These are phyloP conservation scores for Mareca strepera DNA, from an alignment of 2,797 vertebrate species.

Conservation along the genomic window DNA sequence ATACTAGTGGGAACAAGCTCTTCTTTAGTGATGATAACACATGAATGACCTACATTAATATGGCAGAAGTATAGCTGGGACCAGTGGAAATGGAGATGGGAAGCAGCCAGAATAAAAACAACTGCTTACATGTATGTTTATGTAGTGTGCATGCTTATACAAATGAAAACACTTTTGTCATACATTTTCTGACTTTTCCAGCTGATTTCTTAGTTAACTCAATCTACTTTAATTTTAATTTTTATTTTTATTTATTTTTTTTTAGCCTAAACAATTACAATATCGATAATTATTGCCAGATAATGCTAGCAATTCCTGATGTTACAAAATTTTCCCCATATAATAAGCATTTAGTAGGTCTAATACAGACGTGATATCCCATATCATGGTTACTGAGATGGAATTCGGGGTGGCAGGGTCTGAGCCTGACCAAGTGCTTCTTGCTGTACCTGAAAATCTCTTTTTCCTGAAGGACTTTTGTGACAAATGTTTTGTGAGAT, in stretches of 20 bases:
- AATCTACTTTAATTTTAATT: background rate
- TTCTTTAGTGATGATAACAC: background rate
- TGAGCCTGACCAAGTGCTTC: background rate
- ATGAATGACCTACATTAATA: background rate
- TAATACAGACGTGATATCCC: background rate
- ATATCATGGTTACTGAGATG: background rate
- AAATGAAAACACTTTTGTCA: constrained; percentile 24
- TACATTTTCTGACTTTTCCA: constrained; percentile 11
- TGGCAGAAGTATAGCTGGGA: background rate
- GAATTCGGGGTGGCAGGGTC: background rate
- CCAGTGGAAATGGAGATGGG: background rate
- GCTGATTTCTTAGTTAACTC: background rate
- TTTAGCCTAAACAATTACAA: background rate
- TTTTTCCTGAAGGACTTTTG: background rate
- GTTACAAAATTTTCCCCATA: background rate
- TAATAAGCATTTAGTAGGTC: background rate
- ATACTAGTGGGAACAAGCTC: background rate
- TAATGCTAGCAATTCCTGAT: background rate
- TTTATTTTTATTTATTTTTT: background rate
- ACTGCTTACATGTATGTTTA: constrained; percentile 53
- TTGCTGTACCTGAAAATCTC: background rate
- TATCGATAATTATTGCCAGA: background rate
- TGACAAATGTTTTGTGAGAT: background rate
- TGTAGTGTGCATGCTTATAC: background rate
- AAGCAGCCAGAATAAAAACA: constrained; percentile 6